Evolutionary conservation across 53 echinoderm and acorn worm genomes (phyloP), one percentile per base, ranked within the genome.

Genomic region (Temnopleurus reevesii): DNA sequence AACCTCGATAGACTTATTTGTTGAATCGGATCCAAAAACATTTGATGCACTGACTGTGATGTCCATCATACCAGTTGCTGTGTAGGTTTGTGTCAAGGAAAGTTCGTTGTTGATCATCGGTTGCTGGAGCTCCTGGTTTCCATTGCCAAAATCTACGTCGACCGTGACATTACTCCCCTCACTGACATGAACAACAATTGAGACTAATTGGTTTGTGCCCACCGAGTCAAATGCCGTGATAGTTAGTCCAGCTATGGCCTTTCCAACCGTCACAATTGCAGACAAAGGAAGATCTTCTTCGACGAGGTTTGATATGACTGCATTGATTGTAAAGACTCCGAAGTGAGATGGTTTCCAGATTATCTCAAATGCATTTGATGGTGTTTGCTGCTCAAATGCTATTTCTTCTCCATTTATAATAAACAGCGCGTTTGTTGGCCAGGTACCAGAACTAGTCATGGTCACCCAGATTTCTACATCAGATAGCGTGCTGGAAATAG

Each of bases 41-140:
- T 85, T 85, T 41, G 60, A 60, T 59, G 85, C 85, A 13, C 59
- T 85, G 23, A 45, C 85, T 1, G 13, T 60, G 46, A 85, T 60
- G 28, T 10, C 45, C 45, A 43, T 59, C 41, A 17, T n/a, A 18
- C 85, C 85, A n/a, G 85, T 4, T 17, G 46, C 41, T 28, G 85
- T 5, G 38, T 85, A 85, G 24, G 35, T 43, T 45, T 12, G 60
- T 13, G 33, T 60, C 85, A 59, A 85, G 41, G 85, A 44, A 24
- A 57, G 12, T 1, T 27, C 43, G 24, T 17, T 35, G 3, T 51
- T 23, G 13, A 45, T 58, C 85, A 85, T 19, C 4, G 19, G 15
- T 21, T 59, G 25, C n/a, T 30, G 36, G 4, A 60, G 5, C 25
- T 18, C 38, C 5, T 59, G 8, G 24, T 60, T 44, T 7, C 85